Conservation (phyloP, 2,888 invertebrate genomes). For the Polydrusus cervinus region DNA sequence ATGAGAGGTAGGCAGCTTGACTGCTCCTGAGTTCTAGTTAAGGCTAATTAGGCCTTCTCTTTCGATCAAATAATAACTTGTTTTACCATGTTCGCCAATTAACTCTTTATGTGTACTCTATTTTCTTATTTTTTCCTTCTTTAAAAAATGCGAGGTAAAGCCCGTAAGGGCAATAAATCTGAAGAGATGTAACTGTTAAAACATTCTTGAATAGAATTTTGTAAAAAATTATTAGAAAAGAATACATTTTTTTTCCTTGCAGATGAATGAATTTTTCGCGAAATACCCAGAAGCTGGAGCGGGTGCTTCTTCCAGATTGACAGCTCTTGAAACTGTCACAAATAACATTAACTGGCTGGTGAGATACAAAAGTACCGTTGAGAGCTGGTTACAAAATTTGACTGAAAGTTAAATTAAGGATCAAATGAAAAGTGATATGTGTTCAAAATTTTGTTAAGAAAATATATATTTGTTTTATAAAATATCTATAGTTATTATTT, state of each 20-base stretch:
- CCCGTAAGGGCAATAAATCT: no score
- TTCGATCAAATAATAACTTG: no score
- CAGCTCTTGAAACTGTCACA: conserved; percentile 84
- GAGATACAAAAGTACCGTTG: conserved; percentile 75
- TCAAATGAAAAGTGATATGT: conserved; percentile 10
- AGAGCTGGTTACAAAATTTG: conserved; percentile 73
- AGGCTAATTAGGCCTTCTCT: no score
- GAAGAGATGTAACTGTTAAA: no score
- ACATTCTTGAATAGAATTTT: no score
- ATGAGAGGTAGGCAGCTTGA: no score
- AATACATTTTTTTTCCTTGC: conserved; percentile 60
- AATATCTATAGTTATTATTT: background rate
- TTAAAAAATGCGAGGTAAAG: no score
- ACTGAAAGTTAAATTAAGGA: conserved; percentile 32
- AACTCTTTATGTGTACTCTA: no score
- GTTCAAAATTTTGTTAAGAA: conserved; percentile 13
- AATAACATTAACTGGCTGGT: conserved; percentile 88
- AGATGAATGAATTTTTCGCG: conserved; percentile 86
- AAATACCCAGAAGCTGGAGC: conserved; percentile 91
- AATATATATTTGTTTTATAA: conserved; percentile 22
- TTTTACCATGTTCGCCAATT: no score
- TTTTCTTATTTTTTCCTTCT: no score
- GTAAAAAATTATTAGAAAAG: no score
- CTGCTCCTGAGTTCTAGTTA: no score
- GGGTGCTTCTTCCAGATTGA: conserved; percentile 81